Base-by-base conservation (phyloP, 2,797 vertebrate species). In the Pseudochromis fuscus region DNA sequence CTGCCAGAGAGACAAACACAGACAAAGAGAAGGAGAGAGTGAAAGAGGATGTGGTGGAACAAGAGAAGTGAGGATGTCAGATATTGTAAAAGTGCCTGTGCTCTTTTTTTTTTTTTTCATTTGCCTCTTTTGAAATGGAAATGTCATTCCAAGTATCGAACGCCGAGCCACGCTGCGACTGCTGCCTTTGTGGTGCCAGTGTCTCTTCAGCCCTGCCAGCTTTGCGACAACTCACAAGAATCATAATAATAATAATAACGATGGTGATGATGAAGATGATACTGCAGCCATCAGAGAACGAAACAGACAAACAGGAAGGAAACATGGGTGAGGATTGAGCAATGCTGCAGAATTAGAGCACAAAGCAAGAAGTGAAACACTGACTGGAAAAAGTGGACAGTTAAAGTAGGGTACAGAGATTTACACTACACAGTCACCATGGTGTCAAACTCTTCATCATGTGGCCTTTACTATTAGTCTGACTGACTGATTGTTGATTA, bases 241-340 rank as follows among this genome's bases (percentile, higher is more conserved):
- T 19, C n/a, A 42, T 42, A 21, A 46, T 9, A 46, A 45, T 49
- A 57, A 80, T 16, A 71, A 58, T 60, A 67, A 51, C 30, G n/a
- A n/a, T n/a, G n/a, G n/a, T n/a, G n/a, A n/a, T n/a, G n/a, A n/a
- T n/a, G n/a, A n/a, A n/a, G n/a, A n/a, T n/a, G n/a, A n/a, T n/a
- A n/a, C n/a, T n/a, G 15, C 37, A 59, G 40, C 13, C 52, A 27
- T 67, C 49, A 48, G 57, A 66, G 38, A 71, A 40, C 1, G 3
- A 44, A 51, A 62, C 66, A 70, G 40, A 55, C 62, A 65, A 87
- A 80, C 79, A 60, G 86, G 78, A 85, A 85, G 83, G 63, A 84
- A 76, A 68, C 38, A 31, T 0, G 60, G 24, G 18, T 3, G 51
- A 52, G 46, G 28, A 55, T 66, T 71, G 65, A 60, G 70, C 65